Base-by-base conservation (phyloP, 2,888 invertebrate species). In the Drosophila picticornis region DNA sequence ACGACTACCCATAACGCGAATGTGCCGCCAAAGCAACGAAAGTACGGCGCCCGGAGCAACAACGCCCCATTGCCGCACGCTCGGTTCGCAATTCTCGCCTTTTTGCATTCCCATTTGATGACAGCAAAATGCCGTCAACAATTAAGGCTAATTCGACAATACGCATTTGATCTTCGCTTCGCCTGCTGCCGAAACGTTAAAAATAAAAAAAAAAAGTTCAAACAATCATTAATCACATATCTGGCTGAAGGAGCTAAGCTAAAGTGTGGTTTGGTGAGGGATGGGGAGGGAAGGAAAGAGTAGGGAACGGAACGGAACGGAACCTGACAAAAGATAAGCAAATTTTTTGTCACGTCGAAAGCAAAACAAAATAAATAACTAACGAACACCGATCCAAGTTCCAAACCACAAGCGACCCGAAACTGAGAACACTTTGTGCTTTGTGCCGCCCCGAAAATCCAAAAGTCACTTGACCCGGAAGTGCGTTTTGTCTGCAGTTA, bases 81-180 rank as follows among this genome's bases (percentile, higher is more conserved):
- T 60, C 51, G 34, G 22, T 52, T 59, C 38, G 51, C 53, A 34
- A 34, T 55, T 50, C 73, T 61, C 50, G 19, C 52, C 50, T 19
- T 50, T 77, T 73, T 57, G 50, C 64, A 61, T 50, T 38, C 51
- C 40, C 36, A 67, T 75, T 71, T 75, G 80, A 82, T 80, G 80
- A 80, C 83, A 80, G 80, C 75, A 56, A 77, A 70, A 67, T 72
- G 60, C 74, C 81, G 69, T 64, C 76, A 73, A 74, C 71, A 89
- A 89, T 87, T 89, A 89, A 87, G 90, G 76, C 84, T 81, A 89
- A 90, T 81, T 89, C 83, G 83, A 80, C 75, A 75, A 72, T 74
- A 67, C 59, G 60, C 63, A 72, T 83, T 80, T 63, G 67, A 64
- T 75, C 51, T 81, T 70, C 60, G 74, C 74, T 51, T 81, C 61